Base-by-base conservation (phyloP, 2,888 invertebrate genomes). In the Thymelicus acteon region DNA sequence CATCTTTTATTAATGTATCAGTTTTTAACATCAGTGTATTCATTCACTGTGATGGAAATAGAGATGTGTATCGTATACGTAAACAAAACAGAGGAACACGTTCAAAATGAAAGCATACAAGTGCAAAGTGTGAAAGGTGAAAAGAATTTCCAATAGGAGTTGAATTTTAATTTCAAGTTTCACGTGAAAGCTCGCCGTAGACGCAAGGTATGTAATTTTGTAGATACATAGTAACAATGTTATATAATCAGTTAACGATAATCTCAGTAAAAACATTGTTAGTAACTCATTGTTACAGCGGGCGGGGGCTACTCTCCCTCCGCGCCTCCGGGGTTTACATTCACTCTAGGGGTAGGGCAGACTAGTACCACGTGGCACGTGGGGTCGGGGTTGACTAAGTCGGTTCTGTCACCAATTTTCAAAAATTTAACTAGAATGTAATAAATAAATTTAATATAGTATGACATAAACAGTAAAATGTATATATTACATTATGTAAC, bases 81-180 rank as follows among this genome's bases (percentile, higher is more conserved):
- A 70, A 71, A 71, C 71, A 71, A 71, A 71, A 71, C 60, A 71
- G 65, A 70, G 58, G 15, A 71, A 60, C 71, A 71, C 60, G 65
- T 66, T 61, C 47, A 66, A 71, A 71, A 71, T 71, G 71, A 71
- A 66, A 71, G 71, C 71, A 47, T 47, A 71, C 60, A 60, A 60
- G 60, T 63, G 54, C n/a, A 75, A 73, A 68, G 72, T 73, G 72
- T 74, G 70, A 71, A 75, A 73, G 73, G 72, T 75, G 66, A 75
- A 73, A 73, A 71, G 72, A 73, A 64, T 71, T 71, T 71, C 70
- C 70, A 65, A 71, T 71, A 71, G 71, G 65, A 52, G 60, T 60
- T 66, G 71, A 61, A 71, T 71, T 71, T 71, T 71, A 73, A 68
- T 75, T 73, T 72, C 68, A 63, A 62, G 49, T 60, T 71, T 71